Base-by-base conservation (phyloP, 35 echinoderm and acorn worm species). In the Amphiura filiformis region DNA sequence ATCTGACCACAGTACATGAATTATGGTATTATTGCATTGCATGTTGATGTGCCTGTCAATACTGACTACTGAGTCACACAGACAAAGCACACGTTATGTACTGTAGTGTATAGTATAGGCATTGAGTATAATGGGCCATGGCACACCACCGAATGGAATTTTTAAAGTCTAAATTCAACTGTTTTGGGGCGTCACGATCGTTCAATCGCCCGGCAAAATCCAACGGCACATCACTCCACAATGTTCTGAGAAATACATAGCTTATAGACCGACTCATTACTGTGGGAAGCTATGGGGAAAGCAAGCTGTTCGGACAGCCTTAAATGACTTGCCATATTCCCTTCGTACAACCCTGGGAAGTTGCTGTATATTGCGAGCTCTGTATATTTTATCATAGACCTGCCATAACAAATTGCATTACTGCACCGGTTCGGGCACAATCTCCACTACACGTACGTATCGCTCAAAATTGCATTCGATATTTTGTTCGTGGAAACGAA, bases 321-420 rank as follows among this genome's bases (percentile, higher is more conserved):
- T 70, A 70, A 70, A 70, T 70, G 61, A 70, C 61, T 70, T 70
- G 15, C 61, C 78, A 39, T 80, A 80, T 80, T 80, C 78, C 12
- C 34, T 80, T 80, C 78, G 4, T 32, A 80, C 17, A 39, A 36
- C 34, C 34, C 78, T 80, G 38, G 38, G 34, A 15, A 34, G 34
- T 56, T 49, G 11, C 2, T 14, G 4, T 47, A 34, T 14, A 52
- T 87, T 79, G 64, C 78, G 82, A 77, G 84, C 93, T 94, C 64
- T 39, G 38, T 93, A 93, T 93, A 64, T 90, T 81, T 89, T 77
- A 80, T 65, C 76, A 83, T 23, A 80, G 95, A 93, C 84, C 89
- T 91, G 85, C 56, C 80, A 88, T 77, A 65, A 35, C 80, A 56
- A 38, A 88, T 76, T 88, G 95, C 95, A 87, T 94, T 75, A 92